Percentiles rank a stretch among this genome's conserved stretches.
phyloP scores from a whole-genome alignment of 2,797 vertebrate genomes.

The Sebastes hubbsi region DNA sequence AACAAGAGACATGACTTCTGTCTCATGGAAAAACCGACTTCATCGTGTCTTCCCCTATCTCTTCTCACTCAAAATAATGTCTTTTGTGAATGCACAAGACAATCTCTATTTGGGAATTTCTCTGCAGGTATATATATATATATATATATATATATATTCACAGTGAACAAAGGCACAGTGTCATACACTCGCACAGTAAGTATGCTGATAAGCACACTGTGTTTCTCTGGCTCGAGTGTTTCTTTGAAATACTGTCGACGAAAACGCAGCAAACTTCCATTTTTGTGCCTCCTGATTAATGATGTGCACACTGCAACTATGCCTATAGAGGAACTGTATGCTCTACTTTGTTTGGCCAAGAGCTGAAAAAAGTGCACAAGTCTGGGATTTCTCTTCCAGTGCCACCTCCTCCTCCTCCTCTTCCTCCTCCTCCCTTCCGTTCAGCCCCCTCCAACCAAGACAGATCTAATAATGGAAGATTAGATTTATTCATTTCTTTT shows the following conservation, averaged over 20 bases:
- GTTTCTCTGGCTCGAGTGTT: slow-evolving; percentile 7
- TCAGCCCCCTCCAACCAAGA: slow-evolving; percentile 36
- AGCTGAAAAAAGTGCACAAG: slow-evolving; percentile 26
- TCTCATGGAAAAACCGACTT: neutral
- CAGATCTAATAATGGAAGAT: slow-evolving; percentile 64
- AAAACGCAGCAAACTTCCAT: slow-evolving; percentile 40
- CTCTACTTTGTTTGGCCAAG: slow-evolving; percentile 60
- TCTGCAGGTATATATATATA: slow-evolving; percentile 12
- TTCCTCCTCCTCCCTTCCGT: neutral
- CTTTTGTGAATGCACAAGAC: slow-evolving; percentile 20
- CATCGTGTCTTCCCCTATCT: neutral
- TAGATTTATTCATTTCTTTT: slow-evolving; percentile 59
- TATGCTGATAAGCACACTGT: slow-evolving; percentile 20
- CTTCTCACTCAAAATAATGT: neutral
- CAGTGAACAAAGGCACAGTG: slow-evolving; percentile 25
- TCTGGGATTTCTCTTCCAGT: neutral
- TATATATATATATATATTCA: neutral
- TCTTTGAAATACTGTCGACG: slow-evolving; percentile 33
- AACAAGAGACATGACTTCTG: slow-evolving; percentile 3
- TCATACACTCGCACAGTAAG: slow-evolving; percentile 11
- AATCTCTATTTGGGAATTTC: slow-evolving; percentile 7
- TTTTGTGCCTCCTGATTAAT: slow-evolving; percentile 59
- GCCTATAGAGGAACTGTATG: slow-evolving; percentile 43
- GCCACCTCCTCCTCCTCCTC: neutral
- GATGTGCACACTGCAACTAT: slow-evolving; percentile 25